Conservation (phyloP, 2,888 invertebrate species). For the Tricholauxania praeusta region DNA sequence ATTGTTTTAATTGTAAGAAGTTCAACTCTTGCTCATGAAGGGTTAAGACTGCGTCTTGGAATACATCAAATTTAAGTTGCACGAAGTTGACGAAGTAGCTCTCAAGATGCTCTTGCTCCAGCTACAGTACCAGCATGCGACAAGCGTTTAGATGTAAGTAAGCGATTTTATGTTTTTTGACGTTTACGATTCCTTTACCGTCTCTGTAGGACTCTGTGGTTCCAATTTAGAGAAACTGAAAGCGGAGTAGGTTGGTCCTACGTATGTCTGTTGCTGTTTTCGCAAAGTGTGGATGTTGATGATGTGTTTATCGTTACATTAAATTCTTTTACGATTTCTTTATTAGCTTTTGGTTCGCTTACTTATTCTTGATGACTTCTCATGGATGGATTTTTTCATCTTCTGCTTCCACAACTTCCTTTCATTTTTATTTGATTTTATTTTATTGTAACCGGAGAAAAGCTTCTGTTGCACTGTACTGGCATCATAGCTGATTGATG, state of each 20-base stretch:
- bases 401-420: constrained; percentile 52
- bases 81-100: constrained; percentile 12
- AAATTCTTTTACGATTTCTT: constrained; percentile 64
- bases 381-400: constrained; percentile 7
- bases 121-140: not conserved
- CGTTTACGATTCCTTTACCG: constrained; percentile 1
- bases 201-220: not conserved
- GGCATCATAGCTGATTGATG: constrained; percentile 38
- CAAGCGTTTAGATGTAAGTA: constrained; percentile 9
- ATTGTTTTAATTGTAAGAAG: not conserved
- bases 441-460: constrained; percentile 22
- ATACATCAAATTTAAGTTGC: constrained; percentile 30
- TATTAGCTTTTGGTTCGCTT: constrained; percentile 54
- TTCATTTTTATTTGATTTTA: constrained; percentile 56
- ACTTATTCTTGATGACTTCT: constrained; percentile 21
- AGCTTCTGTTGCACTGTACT: constrained; percentile 27
- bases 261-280: constrained; percentile 35
- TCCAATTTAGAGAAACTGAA: too few species aligned
- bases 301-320: constrained; percentile 66
- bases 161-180: not conserved
- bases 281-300: constrained; percentile 61
- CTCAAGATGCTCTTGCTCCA: not conserved
- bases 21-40: too few species aligned
- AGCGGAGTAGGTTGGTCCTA: not conserved
- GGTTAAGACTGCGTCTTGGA: not conserved